These are phyloP conservation scores for Murina feae DNA, from an alignment of 2,113 vertebrate species.

Conservation along the genomic window DNA sequence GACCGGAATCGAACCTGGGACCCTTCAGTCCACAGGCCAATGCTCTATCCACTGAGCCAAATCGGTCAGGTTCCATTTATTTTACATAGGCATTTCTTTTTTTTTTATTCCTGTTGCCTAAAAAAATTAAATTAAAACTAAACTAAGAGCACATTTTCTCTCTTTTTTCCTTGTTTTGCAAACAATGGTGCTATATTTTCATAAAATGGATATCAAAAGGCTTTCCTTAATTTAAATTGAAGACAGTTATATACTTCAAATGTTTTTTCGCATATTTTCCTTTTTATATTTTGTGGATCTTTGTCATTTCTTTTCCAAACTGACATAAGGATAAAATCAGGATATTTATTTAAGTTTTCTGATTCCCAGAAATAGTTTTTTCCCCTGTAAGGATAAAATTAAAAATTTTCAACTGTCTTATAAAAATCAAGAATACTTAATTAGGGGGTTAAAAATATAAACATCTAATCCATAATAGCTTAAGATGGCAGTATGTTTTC, in stretches of 20 bases:
- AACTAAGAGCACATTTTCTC: not conserved
- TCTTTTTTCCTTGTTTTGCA: not conserved
- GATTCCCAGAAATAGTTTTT: constrained; percentile 18
- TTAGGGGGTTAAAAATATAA: constrained; percentile 58
- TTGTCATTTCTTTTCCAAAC: constrained; percentile 26
- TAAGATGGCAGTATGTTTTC: constrained; percentile 45
- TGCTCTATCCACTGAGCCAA: too few species aligned
- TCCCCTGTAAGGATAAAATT: constrained; percentile 13
- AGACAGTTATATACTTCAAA: not conserved
- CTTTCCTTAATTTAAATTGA: constrained; percentile 36
- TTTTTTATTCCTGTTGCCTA: not conserved
- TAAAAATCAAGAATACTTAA: constrained; percentile 51
- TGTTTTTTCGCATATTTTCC: constrained; percentile 4
- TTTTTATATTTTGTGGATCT: constrained; percentile 1
- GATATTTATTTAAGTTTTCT: not conserved
- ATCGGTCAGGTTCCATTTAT: too few species aligned
- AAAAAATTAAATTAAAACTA: constrained; percentile 6
- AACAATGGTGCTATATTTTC: constrained; percentile 10
- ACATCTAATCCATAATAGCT: constrained; percentile 50
- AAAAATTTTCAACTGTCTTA: not conserved
- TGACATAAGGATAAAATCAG: constrained; percentile 15
- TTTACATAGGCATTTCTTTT: not conserved
- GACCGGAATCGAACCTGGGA: too few species aligned
- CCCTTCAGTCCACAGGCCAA: too few species aligned
- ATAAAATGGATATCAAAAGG: not conserved